Base-by-base conservation (phyloP, 1,140 invertebrate species). In the Lucilia cuprina region DNA sequence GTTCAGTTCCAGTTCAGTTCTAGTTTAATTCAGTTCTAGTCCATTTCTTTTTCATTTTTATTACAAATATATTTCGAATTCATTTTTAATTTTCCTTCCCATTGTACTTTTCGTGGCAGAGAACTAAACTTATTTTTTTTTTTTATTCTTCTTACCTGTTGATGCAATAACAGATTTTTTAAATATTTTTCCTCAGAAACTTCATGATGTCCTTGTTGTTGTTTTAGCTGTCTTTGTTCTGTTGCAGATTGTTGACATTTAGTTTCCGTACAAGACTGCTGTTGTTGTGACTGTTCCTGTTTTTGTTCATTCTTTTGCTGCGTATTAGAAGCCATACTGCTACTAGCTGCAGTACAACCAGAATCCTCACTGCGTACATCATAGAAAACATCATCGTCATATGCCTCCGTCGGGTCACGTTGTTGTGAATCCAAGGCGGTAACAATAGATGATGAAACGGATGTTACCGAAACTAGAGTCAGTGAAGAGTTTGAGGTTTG, bases 321-420 rank as follows among this genome's bases (percentile, higher is more conserved):
- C n/a, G 49, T 19, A 65, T 35, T 34, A 10, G 83, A 82, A 70
- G 78, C 75, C 75, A 41, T 55, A 80, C 78, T 82, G 25, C 21
- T 34, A 78, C 82, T 85, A 49, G 50, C 34, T 14, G 82, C 85
- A 14, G 85, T 84, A 34, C 84, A 85, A 0, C 60, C 85, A 2
- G 89, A 90, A 25, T 89, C 88, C 83, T 90, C 89, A 82, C 89
- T 89, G 70, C 87, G 87, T 65, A 89, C 89, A 87, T 90, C 89
- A 60, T 90, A 90, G 83, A 90, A 90, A 8, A 90, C 89, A 55
- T 86, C 85, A 83, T 90, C 89, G 75, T 88, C 88, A 17, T 60
- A 60, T 8, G 19, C 12, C 35, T 90, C 89, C 7, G 82, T 74
- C 47, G 19, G 77, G 21, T 80, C 77, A 80, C 82, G 60, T 82